Conservation (phyloP, 2,888 invertebrate species). For the Hedya salicella region DNA sequence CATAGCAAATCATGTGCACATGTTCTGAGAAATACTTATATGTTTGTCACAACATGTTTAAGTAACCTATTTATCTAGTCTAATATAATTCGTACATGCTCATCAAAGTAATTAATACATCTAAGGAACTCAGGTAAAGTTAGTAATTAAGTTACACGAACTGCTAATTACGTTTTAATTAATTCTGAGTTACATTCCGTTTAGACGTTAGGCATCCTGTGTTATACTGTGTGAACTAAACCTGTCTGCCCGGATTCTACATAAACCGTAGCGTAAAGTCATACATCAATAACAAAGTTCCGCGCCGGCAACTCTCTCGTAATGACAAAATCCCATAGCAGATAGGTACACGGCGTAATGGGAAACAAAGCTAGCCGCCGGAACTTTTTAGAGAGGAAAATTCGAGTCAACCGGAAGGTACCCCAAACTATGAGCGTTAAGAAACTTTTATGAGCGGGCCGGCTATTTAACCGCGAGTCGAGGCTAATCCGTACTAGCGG, state of each 20-base stretch:
- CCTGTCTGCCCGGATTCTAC: conserved; percentile 2
- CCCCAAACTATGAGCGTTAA: conserved; percentile 79
- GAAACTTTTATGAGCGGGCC: conserved; percentile 80
- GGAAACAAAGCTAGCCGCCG: conserved; percentile 64
- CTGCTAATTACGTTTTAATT: conserved; percentile 4
- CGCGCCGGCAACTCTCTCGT: conserved; percentile 57
- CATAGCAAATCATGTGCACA: too few relatives aligned
- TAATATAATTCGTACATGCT: not conserved
- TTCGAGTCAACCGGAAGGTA: conserved; percentile 71
- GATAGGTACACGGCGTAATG: conserved; percentile 65
- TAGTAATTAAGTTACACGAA: not conserved
- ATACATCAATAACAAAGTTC: conserved; percentile 69
- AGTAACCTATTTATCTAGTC: too few relatives aligned
- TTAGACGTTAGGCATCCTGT: not conserved
- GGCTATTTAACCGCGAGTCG: conserved; percentile 79
- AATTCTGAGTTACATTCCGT: not conserved
- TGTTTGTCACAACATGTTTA: too few relatives aligned
- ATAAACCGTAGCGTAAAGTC: conserved; percentile 45
- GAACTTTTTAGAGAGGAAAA: conserved; percentile 72
- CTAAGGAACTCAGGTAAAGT: not conserved
- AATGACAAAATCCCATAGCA: conserved; percentile 66
- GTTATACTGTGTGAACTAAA: conserved; percentile 7
- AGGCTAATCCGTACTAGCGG: conserved; percentile 75
- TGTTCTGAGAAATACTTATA: too few relatives aligned
- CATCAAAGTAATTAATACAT: not conserved